These are phyloP conservation scores for Zapornia atra DNA, from an alignment of 2,113 vertebrate genomes.

Conservation along the genomic window DNA sequence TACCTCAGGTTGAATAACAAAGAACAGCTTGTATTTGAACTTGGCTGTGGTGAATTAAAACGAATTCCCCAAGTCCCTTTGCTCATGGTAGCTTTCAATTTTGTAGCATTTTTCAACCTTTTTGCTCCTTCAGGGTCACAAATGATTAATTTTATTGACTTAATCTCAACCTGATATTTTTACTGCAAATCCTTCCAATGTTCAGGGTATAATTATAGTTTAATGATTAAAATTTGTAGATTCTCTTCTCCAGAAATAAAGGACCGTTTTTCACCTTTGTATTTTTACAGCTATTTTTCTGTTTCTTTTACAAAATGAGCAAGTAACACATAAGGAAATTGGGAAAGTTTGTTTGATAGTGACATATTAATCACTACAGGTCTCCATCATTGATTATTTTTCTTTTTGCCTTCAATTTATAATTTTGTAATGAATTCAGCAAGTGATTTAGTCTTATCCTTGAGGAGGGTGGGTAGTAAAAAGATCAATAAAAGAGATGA, in stretches of 20 bases:
- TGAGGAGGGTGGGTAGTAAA: neutral
- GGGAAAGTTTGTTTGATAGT: neutral
- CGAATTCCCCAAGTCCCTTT: conserved; percentile 54
- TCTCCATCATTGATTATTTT: neutral
- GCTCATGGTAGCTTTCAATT: conserved; percentile 63
- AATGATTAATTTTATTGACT: conserved; percentile 74
- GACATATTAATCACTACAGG: neutral
- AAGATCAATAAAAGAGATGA: conserved; percentile 2
- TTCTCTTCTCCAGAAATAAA: conserved; percentile 10
- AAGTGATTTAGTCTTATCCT: conserved; percentile 21
- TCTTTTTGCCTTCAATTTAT: neutral
- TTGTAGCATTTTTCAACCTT: conserved; percentile 52
- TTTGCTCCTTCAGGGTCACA: conserved; percentile 38
- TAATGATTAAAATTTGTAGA: conserved; percentile 64
- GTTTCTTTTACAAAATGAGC: neutral
- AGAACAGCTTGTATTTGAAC: conserved; percentile 73
- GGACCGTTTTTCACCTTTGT: neutral
- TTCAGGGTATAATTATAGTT: conserved; percentile 59
- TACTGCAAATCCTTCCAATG: conserved; percentile 62
- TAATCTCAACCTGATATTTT: conserved; percentile 70
- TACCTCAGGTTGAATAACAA: conserved; percentile 62
- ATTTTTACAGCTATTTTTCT: conserved; percentile 5
- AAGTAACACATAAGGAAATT: neutral
- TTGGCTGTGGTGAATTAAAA: conserved; percentile 55
- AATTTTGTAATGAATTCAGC: conserved; percentile 4